phyloP scores from a whole-genome alignment of 2,888 invertebrate genomes.

The Xestia ashworthii region DNA sequence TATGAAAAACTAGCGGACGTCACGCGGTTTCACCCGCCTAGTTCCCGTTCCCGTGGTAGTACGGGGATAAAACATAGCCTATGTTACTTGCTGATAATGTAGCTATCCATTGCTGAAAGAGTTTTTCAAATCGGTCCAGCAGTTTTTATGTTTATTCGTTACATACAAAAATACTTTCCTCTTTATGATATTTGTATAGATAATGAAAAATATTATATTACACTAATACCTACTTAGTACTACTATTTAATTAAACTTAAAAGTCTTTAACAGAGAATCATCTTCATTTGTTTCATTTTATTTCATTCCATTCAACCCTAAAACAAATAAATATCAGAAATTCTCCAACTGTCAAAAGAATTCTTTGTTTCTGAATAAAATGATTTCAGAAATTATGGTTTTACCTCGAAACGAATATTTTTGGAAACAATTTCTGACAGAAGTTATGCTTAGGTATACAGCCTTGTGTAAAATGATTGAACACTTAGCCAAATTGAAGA shows the following conservation, averaged over 20 bases:
- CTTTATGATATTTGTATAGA: too few species aligned
- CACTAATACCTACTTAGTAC: background rate
- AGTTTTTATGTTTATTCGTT: too few species aligned
- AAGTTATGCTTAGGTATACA: constrained; percentile 14
- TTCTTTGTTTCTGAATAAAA: constrained; percentile 36
- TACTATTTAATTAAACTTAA: background rate
- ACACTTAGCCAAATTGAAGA: constrained; percentile 36
- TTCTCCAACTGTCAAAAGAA: constrained; percentile 2
- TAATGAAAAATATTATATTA: background rate
- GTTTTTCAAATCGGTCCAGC: too few species aligned
- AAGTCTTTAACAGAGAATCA: background rate
- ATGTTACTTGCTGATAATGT: too few species aligned
- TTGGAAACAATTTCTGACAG: constrained; percentile 7
- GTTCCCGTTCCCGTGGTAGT: too few species aligned
- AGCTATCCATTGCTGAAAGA: too few species aligned
- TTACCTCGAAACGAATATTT: constrained; percentile 3
- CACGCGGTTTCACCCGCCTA: too few species aligned
- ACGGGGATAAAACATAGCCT: too few species aligned
- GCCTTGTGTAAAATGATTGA: constrained; percentile 13
- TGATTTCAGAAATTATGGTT: constrained; percentile 5
- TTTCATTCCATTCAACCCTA: constrained; percentile 13
- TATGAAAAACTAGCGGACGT: too few species aligned
- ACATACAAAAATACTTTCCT: too few species aligned
- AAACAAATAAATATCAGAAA: constrained; percentile 8
- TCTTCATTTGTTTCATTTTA: background rate